Evolutionary conservation across 1,140 invertebrate species (phyloP).

Genomic region (Meteorus sp.): DNA sequence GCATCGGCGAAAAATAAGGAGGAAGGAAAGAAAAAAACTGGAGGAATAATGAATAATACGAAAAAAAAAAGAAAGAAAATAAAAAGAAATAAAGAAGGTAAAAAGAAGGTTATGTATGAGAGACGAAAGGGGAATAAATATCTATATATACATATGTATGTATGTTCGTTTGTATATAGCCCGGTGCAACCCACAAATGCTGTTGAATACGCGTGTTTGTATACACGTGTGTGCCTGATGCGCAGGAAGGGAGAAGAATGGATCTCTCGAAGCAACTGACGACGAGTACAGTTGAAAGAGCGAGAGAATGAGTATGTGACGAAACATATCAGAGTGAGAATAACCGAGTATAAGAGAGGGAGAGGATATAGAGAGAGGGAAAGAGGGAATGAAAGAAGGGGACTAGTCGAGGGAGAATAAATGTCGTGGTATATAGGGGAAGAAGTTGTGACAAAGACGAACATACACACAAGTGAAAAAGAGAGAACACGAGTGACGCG

Average conservation of each 20-base stretch:
- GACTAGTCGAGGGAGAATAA: not conserved
- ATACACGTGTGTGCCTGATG: constrained; percentile 39
- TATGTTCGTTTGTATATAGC: too few species aligned
- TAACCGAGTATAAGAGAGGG: constrained; percentile 30
- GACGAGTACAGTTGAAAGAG: constrained; percentile 10
- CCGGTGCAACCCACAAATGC: not conserved
- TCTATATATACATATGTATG: not conserved
- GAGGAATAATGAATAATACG: too few species aligned
- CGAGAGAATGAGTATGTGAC: too few species aligned
- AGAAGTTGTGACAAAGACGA: not conserved
- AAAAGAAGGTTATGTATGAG: too few species aligned
- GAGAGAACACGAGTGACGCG: not conserved
- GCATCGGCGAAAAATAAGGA: too few species aligned
- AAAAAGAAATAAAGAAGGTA: too few species aligned
- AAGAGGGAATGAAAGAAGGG: too few species aligned
- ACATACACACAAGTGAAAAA: not conserved
- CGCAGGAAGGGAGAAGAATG: constrained; percentile 26
- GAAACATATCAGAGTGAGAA: constrained; percentile 27
- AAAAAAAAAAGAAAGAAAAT: not conserved
- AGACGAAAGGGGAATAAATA: not conserved
- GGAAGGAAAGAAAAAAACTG: too few species aligned
- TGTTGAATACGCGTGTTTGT: constrained; percentile 30
- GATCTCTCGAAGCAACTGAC: constrained; percentile 4
- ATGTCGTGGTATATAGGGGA: not conserved
- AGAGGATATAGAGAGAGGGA: not conserved